These are phyloP conservation scores for Eilema caniola DNA, from an alignment of 2,888 invertebrate species.

Conservation along the genomic window DNA sequence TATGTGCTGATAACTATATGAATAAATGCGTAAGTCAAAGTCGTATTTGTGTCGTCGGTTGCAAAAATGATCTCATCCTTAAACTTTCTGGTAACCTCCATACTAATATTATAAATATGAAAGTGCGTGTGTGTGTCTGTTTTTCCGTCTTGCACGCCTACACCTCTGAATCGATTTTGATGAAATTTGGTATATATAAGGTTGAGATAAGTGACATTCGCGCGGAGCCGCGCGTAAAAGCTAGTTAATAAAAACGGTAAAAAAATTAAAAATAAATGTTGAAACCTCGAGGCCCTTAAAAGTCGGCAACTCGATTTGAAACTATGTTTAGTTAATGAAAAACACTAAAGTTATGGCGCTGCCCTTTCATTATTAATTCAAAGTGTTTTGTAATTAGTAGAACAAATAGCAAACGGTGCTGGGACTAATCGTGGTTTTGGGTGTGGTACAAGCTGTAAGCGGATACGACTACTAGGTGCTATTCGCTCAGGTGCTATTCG, in stretches of 20 bases:
- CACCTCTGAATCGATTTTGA: no score
- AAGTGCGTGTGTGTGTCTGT: no score
- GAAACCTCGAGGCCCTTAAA: constrained; percentile 11
- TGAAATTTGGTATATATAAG: no score
- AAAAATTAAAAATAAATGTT: constrained; percentile 5
- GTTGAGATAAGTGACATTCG: no score
- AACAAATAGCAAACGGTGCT: constrained; percentile 39
- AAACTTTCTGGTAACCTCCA: not conserved
- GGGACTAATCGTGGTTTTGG: constrained; percentile 29
- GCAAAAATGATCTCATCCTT: not conserved
- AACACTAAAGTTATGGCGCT: constrained; percentile 36
- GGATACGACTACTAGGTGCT: not conserved
- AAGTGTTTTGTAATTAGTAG: constrained; percentile 53
- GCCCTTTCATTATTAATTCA: constrained; percentile 53
- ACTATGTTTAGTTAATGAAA: constrained; percentile 45
- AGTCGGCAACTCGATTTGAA: constrained; percentile 25
- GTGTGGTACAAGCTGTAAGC: constrained; percentile 25
- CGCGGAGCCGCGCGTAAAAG: no score
- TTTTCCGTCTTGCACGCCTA: no score
- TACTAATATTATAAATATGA: no score
- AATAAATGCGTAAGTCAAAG: not conserved
- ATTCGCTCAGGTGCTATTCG: no score
- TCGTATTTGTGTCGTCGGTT: not conserved
- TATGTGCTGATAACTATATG: no score
- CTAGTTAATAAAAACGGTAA: constrained; percentile 6